Percentiles rank a stretch among this genome's conserved stretches.
phyloP scores from a whole-genome alignment of 2,888 invertebrate genomes.

The Arrhopalites spinosus region DNA sequence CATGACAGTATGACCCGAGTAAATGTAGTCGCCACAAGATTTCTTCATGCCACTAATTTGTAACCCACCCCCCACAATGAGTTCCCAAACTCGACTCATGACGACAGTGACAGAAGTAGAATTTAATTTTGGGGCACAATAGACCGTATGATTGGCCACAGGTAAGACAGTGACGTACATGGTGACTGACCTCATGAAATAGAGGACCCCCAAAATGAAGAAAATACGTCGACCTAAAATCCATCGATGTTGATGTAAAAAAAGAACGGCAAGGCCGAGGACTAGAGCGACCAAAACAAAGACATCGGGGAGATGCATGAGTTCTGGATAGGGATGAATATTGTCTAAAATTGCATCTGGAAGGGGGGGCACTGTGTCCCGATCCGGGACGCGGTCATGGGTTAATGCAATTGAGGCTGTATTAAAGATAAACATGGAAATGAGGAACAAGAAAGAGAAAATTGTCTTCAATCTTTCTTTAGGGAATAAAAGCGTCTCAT shows the following conservation, averaged over 20 bases:
- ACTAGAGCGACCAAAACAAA: constrained; percentile 60
- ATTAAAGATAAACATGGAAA: constrained; percentile 46
- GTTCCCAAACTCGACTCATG: constrained; percentile 59
- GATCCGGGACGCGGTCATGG: constrained; percentile 61
- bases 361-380: constrained; percentile 58
- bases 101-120: constrained; percentile 53
- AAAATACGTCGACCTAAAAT: constrained; percentile 59
- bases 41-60: constrained; percentile 80
- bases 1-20: constrained; percentile 63
- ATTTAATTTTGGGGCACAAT: constrained; percentile 60
- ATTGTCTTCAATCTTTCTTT: constrained; percentile 58
- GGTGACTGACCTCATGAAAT: constrained; percentile 59
- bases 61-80: constrained; percentile 86
- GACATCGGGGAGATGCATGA: constrained; percentile 60
- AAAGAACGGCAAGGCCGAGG: constrained; percentile 58
- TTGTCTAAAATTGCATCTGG: constrained; percentile 61
- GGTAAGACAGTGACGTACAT: constrained; percentile 62
- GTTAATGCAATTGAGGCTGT: constrained; percentile 59
- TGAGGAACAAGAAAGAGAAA: constrained; percentile 51
- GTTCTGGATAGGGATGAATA: constrained; percentile 59
- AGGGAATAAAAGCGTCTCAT: constrained; percentile 50
- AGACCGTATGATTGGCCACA: constrained; percentile 60
- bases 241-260: constrained; percentile 60
- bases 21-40: constrained; percentile 64
- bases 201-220: constrained; percentile 58